These are phyloP conservation scores for Caprella mutica DNA, from an alignment of 2,888 invertebrate species.

Conservation along the genomic window DNA sequence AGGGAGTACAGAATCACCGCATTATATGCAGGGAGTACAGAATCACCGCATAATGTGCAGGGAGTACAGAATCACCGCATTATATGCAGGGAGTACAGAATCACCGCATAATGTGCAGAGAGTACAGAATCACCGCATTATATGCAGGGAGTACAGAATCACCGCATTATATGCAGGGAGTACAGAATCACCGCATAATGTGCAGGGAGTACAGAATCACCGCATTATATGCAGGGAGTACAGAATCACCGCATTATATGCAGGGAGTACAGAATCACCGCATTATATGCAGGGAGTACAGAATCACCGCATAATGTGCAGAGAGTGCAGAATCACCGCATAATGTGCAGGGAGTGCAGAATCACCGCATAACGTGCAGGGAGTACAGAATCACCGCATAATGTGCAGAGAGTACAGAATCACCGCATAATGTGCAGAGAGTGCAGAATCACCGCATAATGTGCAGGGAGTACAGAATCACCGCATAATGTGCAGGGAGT, in stretches of 20 bases:
- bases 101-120: no score
- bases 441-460: neutral
- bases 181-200: neutral
- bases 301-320: neutral
- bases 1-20: no score
- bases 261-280: neutral
- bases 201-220: neutral
- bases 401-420: neutral
- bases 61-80: no score
- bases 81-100: no score
- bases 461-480: neutral
- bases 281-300: neutral
- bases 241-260: neutral
- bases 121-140: no score
- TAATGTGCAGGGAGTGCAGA: neutral
- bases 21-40: no score
- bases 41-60: no score
- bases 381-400: neutral
- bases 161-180: no score
- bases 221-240: neutral
- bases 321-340: neutral
- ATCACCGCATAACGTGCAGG: neutral
- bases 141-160: no score
- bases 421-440: neutral
- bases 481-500: neutral